Base-by-base conservation (phyloP, 2,113 vertebrate species). In the Myotis yumanensis region DNA sequence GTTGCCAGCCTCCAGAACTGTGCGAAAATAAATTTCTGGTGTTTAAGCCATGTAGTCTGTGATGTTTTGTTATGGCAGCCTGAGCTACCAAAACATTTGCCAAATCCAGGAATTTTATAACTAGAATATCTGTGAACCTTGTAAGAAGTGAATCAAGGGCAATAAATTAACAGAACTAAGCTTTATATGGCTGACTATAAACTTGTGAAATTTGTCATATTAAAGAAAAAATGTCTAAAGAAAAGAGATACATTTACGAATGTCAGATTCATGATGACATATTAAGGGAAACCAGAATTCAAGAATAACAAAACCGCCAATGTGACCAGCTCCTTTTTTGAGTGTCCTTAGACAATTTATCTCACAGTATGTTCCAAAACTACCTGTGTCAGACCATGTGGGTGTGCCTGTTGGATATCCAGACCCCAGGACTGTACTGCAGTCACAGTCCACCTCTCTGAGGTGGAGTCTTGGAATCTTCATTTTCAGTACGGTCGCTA, bases 81-180 rank as follows among this genome's bases (percentile, higher is more conserved):
- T 32, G 12, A 86, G 48, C 14, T 86, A 81, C 32, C 73, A 81
- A 66, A 37, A 89, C 4, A 71, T 84, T 87, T 64, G n/a, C 52
- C 22, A 91, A 91, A 71, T 80, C 22, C 1, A 86, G 79, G 11
- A 28, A 83, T 64, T 83, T 81, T 77, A 48, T 40, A 88, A 73
- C 28, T 77, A 82, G 20, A 95, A 77, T 52, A 35, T 20, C 30
- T 90, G 25, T 90, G 57, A 91, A 40, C 66, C 40, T n/a, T 95
- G 5, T 64, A 87, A 85, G 46, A 94, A 92, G 71, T 90, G 91
- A 86, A 79, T 66, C 18, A 91, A 91, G 43, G 46, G 4, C 37
- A 89, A 66, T 48, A 86, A 54, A 94, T n/a, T 72, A 94, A 89
- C 35, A 22, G 32, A 86, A 48, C 46, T 86, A 11, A 85, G 62